Percentiles rank a stretch among this genome's conserved stretches.
These are phyloP conservation scores for Heteropelma amictum DNA, from an alignment of 2,888 invertebrate species.

Conservation along the genomic window DNA sequence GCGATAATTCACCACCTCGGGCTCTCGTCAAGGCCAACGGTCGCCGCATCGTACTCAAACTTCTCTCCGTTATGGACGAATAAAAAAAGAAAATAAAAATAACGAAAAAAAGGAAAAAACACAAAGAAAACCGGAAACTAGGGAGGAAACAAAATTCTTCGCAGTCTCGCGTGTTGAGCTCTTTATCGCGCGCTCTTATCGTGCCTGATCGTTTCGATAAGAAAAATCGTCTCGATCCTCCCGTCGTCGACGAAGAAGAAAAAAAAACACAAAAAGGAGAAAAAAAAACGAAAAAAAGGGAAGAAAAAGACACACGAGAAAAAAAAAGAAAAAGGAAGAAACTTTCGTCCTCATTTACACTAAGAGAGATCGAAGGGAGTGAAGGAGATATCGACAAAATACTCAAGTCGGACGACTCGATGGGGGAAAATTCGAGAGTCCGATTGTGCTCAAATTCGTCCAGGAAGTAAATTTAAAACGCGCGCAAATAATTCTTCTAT, in stretches of 20 bases:
- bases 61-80: conserved; percentile 15
- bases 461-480: conserved; percentile 36
- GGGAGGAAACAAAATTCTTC: conserved; percentile 43
- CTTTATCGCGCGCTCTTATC: conserved; percentile 48
- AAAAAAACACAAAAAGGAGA: conserved; percentile 19
- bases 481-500: conserved; percentile 37
- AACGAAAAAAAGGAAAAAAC: conserved; percentile 19
- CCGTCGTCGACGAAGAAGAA: conserved; percentile 43
- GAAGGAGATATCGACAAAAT: neutral
- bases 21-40: no score
- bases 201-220: conserved; percentile 55
- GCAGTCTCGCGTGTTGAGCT: conserved; percentile 51
- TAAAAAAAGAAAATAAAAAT: conserved; percentile 14
- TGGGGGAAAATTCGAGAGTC: conserved; percentile 15
- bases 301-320: neutral
- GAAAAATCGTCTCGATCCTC: conserved; percentile 55
- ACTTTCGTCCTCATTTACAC: conserved; percentile 29
- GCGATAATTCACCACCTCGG: no score
- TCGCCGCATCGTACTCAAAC: no score
- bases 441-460: conserved; percentile 51
- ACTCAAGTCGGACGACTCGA: conserved; percentile 8
- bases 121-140: no score
- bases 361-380: conserved; percentile 14
- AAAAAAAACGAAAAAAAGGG: no score
- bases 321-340: conserved; percentile 5